Evolutionary conservation across 1,140 invertebrate genomes (phyloP).

Genomic region (Drosophila mojavensis): DNA sequence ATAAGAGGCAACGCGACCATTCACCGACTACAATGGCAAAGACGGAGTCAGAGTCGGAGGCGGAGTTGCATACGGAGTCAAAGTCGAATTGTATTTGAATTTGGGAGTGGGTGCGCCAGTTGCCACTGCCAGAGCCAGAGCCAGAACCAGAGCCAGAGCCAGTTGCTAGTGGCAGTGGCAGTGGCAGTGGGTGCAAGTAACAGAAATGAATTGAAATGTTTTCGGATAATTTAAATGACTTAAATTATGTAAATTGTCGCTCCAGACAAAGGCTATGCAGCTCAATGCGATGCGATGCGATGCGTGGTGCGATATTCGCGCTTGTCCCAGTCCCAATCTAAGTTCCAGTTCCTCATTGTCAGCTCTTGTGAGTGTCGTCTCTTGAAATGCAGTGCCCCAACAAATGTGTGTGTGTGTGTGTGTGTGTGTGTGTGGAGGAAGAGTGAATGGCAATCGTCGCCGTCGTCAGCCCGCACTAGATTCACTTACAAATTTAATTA

Average conservation of each 20-base stretch:
- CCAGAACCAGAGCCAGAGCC: neutral
- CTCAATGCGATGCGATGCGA: slow-evolving; percentile 14
- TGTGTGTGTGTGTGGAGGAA: neutral
- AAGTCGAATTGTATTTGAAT: slow-evolving; percentile 9
- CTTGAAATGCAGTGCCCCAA: slow-evolving; percentile 24
- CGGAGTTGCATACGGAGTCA: slow-evolving; percentile 22
- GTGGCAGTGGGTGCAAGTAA: slow-evolving; percentile 47
- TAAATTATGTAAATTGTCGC: slow-evolving; percentile 84
- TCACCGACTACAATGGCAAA: slow-evolving; percentile 42
- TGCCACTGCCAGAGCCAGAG: neutral
- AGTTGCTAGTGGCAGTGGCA: neutral
- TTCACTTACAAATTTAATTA: slow-evolving; percentile 84
- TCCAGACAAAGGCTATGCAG: slow-evolving; percentile 65
- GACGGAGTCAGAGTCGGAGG: slow-evolving; percentile 16
- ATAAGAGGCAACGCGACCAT: slow-evolving; percentile 31
- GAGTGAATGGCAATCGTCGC: neutral
- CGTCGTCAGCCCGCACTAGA: slow-evolving; percentile 72
- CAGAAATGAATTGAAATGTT: slow-evolving; percentile 75
- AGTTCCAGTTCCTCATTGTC: slow-evolving; percentile 29
- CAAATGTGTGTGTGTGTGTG: neutral
- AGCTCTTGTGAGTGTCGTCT: slow-evolving; percentile 19
- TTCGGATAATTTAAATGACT: slow-evolving; percentile 83
- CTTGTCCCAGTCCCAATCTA: slow-evolving; percentile 15
- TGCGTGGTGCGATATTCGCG: slow-evolving; percentile 12
- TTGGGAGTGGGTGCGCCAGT: slow-evolving; percentile 27